Evolutionary conservation across 2,888 invertebrate genomes (phyloP), one percentile per base, ranked within the genome.

Genomic region (Biston stratarius): DNA sequence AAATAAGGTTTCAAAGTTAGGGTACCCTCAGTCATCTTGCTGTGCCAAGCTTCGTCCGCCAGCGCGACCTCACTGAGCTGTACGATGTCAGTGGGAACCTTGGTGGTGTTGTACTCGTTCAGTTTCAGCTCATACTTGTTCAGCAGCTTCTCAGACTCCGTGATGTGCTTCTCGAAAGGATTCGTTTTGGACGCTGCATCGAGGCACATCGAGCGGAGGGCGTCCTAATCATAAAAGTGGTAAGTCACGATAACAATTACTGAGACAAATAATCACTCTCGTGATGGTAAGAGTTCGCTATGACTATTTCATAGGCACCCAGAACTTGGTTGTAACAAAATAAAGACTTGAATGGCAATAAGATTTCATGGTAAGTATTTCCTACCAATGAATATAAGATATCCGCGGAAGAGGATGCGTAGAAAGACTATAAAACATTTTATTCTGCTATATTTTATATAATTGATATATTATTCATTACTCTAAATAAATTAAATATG

Each of bases 81-180:
- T 52, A 90, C 89, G 64, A 91, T 83, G 73, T 92, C 93, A 0
- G 90, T 87, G 66, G 85, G 90, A 56, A 86, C 83, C 51, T 84
- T 85, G 15, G 87, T 92, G 0, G 77, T 84, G 70, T 91, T 91
- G 77, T 87, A 91, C 74, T 95, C 95, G 51, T 89, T 92, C 51
- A 95, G 81, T 74, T 95, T 95, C 60, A 90, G 84, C 75, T 95
- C 95, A 75, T 95, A 95, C 74, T 94, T 95, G 70, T 89, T 94
- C 44, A 96, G 83, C 3, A 95, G 83, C 68, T 94, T 91, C 82
- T 95, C 95, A 0, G 95, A 94, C 10, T 94, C 89, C 0, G 86
- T 80, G 55, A 94, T 87, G 69, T 94, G 92, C 60, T 88, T 89
- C 70, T 88, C 88, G 56, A 94, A 85, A 0, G 91, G 89, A 64